Base-by-base conservation (phyloP, 1,140 invertebrate genomes). In the Camponotus vicinus region DNA sequence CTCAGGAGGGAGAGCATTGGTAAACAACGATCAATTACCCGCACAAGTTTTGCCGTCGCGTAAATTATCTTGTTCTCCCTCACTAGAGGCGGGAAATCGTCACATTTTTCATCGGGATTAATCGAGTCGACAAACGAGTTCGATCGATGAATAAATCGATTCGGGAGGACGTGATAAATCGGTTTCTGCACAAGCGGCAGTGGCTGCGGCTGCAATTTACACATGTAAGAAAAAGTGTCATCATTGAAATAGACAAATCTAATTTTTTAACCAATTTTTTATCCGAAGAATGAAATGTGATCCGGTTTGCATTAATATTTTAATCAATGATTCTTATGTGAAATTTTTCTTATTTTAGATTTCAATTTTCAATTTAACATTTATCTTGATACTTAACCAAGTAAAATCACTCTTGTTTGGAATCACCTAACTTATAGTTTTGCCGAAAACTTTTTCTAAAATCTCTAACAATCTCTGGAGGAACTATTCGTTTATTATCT, bases 121-220 rank as follows among this genome's bases (percentile, higher is more conserved):
- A 90, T 90, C 86, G 89, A 90, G 86, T 90, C 86, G 88, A 90
- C 80, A 90, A 90, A 90, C 89, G 89, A 83, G 89, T 88, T 76
- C 86, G 86, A 90, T 85, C 86, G 79, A 85, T 45, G 88, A 79
- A 90, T 90, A 90, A 52, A 89, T 90, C 88, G 86, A 90, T 89
- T 63, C 67, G 67, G 73, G 49, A 69, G 32, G 63, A n/a, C 75
- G 87, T 55, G 69, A 89, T 89, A 89, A 90, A 87, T 90, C 88
- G 88, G 75, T 42, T 37, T 32, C 63, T 21, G 18, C 69, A 18
- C 49, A 52, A 15, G 49, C 34, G 75, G 64, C 84, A 27, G 15
- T 52, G 76, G 79, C 34, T 55, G 59, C 52, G 78, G 76, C 4
- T 42, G 61, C 75, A 80, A 94, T 94, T 94, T 93, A 91, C 93